These are phyloP conservation scores for Sandelia bainsii DNA, from an alignment of 2,797 vertebrate species.

Conservation along the genomic window DNA sequence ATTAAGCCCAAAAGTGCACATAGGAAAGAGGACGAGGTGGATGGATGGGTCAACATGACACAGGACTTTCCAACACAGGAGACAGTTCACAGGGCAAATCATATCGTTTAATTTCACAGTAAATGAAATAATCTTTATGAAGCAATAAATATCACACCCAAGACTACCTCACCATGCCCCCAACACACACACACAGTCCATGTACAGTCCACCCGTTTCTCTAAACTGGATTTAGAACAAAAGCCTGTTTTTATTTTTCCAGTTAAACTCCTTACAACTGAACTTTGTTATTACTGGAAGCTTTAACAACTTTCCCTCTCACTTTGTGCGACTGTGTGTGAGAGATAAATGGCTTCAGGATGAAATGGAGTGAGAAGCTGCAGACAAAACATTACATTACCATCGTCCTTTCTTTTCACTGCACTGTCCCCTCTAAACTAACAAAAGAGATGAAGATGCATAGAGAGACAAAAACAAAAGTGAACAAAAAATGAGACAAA, in stretches of 20 bases:
- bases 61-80: too few relatives aligned
- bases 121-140: too few relatives aligned
- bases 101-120: too few relatives aligned
- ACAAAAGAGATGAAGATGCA: slow-evolving; percentile 15
- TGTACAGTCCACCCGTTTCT: too few relatives aligned
- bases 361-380: slow-evolving; percentile 45
- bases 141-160: too few relatives aligned
- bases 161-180: too few relatives aligned
- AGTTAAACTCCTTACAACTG: slow-evolving; percentile 21
- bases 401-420: slow-evolving; percentile 3
- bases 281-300: slow-evolving; percentile 28
- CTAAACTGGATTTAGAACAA: slow-evolving; percentile 7
- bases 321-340: not conserved
- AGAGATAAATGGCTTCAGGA: slow-evolving; percentile 46
- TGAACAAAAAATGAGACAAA: slow-evolving; percentile 5
- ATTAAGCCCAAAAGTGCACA: too few relatives aligned
- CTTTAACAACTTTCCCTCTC: slow-evolving; percentile 7
- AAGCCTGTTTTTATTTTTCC: slow-evolving; percentile 10
- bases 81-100: too few relatives aligned
- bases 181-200: not conserved
- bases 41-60: too few relatives aligned
- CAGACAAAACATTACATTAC: slow-evolving; percentile 42
- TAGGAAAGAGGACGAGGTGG: too few relatives aligned
- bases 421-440: slow-evolving; percentile 15
- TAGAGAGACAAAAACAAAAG: slow-evolving; percentile 14